Evolutionary conservation across 2,797 vertebrate species (phyloP), one percentile per base, ranked within the genome.

Genomic region (Alcedo quadribrachys): DNA sequence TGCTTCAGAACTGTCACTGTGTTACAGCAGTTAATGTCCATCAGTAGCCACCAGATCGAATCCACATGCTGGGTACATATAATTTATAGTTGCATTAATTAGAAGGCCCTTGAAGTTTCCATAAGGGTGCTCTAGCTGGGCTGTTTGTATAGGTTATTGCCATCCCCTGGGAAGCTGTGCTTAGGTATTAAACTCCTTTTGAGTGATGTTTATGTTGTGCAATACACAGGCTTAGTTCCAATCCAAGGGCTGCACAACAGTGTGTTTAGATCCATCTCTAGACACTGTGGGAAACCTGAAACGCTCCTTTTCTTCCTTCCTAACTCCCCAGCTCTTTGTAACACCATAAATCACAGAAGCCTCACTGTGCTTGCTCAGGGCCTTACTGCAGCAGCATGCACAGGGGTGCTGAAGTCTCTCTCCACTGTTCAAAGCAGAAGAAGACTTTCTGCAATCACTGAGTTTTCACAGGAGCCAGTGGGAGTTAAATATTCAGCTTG

Each of bases 401-500:
- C 4, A 15, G 6, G 18, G 61, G 30, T 21, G 8, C 46, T 58
- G 30, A 15, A 28, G 27, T 33, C 33, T 86, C 54, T 46, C 71
- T 50, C 57, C n/a, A 0, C 53, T 80, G 7, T 28, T 90, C 73
- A 65, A 74, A 93, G 74, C 43, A 62, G 75, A 87, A 68, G 30
- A 66, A 51, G 62, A 37, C 74, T 90, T 94, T 82, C 88, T 81
- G 63, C 75, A 63, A 19, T 65, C 63, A 2, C 6, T 15, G 83
- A 66, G 46, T 91, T 84, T 90, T 81, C 85, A 37, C 1, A 0
- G 77, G 35, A 84, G 67, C 70, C 83, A 60, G 60, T 33, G 88
- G 60, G 67, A 91, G 78, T 84, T 86, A 79, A 84, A 88, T n/a
- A 90, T 45, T 70, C 71, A 37, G 61, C 60, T 63, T 88, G 85